phyloP scores from a whole-genome alignment of 2,113 vertebrate genomes.

The Noctilio leporinus region DNA sequence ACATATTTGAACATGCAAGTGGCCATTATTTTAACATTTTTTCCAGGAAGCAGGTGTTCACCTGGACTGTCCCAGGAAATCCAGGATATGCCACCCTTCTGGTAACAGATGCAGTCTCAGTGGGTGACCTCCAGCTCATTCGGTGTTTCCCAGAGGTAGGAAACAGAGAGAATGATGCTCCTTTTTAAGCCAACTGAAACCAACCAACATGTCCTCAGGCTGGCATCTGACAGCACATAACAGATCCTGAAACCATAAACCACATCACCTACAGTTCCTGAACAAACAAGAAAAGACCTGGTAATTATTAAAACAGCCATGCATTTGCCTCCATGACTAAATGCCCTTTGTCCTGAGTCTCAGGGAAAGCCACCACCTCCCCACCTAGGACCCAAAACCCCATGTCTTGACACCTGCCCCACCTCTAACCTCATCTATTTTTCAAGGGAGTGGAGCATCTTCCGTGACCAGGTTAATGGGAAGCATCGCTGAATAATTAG shows the following conservation, averaged over 20 bases:
- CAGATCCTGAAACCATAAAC: constrained; percentile 51
- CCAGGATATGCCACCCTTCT: background rate
- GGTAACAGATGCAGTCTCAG: background rate
- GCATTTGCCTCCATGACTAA: constrained; percentile 1
- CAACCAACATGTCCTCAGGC: constrained; percentile 24
- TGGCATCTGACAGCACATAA: constrained; percentile 8
- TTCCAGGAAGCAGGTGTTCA: background rate
- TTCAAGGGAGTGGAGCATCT: background rate
- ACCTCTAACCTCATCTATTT: background rate
- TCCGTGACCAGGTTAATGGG: background rate
- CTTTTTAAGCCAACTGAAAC: constrained; percentile 42
- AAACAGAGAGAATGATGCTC: background rate
- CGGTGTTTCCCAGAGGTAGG: background rate
- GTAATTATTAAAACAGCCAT: constrained; percentile 13
- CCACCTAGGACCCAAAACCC: background rate
- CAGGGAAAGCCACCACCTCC: background rate
- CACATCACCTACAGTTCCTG: constrained; percentile 19
- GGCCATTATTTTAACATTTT: background rate
- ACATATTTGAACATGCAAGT: background rate
- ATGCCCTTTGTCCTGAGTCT: background rate
- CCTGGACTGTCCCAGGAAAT: background rate
- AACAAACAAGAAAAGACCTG: constrained; percentile 43
- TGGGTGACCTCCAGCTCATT: background rate
- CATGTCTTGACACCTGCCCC: background rate
- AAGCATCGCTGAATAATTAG: background rate